phyloP scores from a whole-genome alignment of 2,113 vertebrate genomes.

The Oreocharis arfaki region DNA sequence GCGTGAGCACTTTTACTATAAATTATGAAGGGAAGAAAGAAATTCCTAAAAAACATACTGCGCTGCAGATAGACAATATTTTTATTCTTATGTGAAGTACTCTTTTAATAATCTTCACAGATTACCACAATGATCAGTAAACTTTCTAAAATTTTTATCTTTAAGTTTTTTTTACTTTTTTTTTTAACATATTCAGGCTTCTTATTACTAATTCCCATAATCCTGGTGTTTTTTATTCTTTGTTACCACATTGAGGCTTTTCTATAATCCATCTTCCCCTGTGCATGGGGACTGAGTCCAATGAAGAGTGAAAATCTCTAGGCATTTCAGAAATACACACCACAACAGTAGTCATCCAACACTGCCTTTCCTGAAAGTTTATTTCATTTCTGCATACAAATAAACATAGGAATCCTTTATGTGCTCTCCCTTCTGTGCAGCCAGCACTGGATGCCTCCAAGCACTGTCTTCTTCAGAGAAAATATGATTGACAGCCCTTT shows the following conservation, averaged over 20 bases:
- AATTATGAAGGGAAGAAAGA: neutral
- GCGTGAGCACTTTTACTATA: neutral
- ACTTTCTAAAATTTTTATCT: neutral
- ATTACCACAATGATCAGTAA: neutral
- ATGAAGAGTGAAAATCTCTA: neutral
- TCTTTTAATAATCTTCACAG: neutral
- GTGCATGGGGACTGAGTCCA: neutral
- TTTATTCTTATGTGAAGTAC: neutral
- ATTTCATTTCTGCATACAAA: neutral
- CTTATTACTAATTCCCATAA: neutral
- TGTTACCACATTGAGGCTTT: neutral
- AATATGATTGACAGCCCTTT: conserved; percentile 23
- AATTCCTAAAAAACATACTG: neutral
- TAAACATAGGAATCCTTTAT: neutral
- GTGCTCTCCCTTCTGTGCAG: neutral
- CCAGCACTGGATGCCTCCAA: neutral
- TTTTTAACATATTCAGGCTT: neutral
- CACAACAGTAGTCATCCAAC: neutral
- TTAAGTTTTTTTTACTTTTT: neutral
- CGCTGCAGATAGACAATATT: neutral
- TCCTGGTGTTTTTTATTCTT: neutral
- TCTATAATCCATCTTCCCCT: neutral
- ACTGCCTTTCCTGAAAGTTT: neutral
- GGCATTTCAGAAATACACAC: neutral
- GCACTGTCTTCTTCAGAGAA: neutral